Evolutionary conservation across 2,888 invertebrate genomes (phyloP).

Genomic region (Penaeus monodon): DNA sequence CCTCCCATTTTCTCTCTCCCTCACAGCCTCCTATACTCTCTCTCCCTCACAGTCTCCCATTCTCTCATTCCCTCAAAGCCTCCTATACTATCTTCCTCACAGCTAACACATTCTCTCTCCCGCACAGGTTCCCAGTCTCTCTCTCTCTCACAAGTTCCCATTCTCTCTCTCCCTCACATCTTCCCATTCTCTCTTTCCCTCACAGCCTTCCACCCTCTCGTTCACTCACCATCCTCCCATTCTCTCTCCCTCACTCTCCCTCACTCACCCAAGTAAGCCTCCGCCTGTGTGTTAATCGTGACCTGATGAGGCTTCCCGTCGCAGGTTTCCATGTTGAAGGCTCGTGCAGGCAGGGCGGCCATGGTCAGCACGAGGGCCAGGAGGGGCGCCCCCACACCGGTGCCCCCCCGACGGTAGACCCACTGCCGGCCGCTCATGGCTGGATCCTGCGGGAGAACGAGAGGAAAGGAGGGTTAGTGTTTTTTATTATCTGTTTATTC

Average conservation of each 20-base stretch:
- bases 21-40: conserved; percentile 1
- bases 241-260: conserved; percentile 7
- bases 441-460: too few species aligned
- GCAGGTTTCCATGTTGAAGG: conserved; percentile 39
- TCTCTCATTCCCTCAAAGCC: not conserved
- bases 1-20: not conserved
- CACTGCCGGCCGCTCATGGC: too few species aligned
- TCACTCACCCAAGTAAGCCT: conserved; percentile 53
- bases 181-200: conserved; percentile 2
- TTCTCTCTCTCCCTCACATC: conserved; percentile 1
- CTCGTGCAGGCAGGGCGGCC: not conserved
- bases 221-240: not conserved
- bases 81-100: not conserved
- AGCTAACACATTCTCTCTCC: not conserved
- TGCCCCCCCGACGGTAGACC: too few species aligned
- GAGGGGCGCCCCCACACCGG: too few species aligned
- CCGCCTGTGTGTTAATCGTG: conserved; percentile 51
- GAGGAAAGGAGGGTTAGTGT: too few species aligned
- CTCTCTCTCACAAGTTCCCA: not conserved
- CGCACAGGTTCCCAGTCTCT: not conserved
- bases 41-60: not conserved
- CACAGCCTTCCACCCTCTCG: not conserved
- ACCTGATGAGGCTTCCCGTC: conserved; percentile 46
- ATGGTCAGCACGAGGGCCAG: too few species aligned
- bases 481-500: too few species aligned